Conservation (phyloP, 2,113 vertebrate genomes). For the Colaptes auratus region DNA sequence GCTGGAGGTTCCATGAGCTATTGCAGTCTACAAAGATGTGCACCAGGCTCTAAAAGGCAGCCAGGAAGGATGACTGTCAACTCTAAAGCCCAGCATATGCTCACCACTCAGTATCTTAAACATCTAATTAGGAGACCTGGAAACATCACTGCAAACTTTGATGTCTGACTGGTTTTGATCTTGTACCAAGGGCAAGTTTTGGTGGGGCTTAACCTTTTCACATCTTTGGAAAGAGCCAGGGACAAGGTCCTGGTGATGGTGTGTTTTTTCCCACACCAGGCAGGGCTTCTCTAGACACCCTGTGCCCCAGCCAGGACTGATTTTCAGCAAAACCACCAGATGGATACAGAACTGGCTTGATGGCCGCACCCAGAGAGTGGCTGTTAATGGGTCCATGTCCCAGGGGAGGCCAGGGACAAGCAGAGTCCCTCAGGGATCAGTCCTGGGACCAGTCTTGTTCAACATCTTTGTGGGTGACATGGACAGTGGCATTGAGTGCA, state of each 20-base stretch:
- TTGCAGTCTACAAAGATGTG: accelerated
- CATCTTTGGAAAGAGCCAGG: neutral
- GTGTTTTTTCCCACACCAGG: neutral
- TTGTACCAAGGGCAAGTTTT: neutral
- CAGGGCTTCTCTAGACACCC: neutral
- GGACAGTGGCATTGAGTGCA: too few relatives aligned
- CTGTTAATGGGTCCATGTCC: too few relatives aligned
- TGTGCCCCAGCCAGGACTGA: neutral
- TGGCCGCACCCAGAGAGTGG: too few relatives aligned
- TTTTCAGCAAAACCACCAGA: neutral
- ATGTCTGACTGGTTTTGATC: neutral
- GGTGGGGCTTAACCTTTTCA: neutral
- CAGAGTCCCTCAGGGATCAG: too few relatives aligned
- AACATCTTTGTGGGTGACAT: too few relatives aligned
- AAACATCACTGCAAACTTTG: neutral
- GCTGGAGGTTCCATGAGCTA: neutral
- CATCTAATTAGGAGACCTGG: neutral
- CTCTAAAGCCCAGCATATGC: neutral
- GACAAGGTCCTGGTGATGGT: neutral
- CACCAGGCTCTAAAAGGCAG: neutral
- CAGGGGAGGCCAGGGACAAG: too few relatives aligned
- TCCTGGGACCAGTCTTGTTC: too few relatives aligned
- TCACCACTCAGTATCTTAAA: accelerated
- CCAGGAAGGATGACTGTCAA: neutral
- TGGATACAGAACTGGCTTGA: too few relatives aligned